Evolutionary conservation across 1,140 invertebrate genomes (phyloP).

Genomic region (Lucilia cuprina): DNA sequence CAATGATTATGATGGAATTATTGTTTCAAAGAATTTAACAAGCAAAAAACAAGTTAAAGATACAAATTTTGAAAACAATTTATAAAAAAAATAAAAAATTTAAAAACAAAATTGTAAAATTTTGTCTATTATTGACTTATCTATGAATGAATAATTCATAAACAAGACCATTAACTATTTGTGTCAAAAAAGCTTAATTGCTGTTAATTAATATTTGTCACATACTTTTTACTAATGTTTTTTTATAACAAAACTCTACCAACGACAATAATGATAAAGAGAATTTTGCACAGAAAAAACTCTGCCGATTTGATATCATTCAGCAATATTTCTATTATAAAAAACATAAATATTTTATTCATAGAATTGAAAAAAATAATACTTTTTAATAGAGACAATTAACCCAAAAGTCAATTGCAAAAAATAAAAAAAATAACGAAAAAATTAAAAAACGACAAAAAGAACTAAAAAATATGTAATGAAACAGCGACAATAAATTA

Average conservation of each 20-base stretch:
- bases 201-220: slow-evolving; percentile 31
- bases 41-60: too few species aligned
- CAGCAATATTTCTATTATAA: neutral
- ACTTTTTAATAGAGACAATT: slow-evolving; percentile 35
- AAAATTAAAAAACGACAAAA: neutral
- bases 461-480: neutral
- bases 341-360: slow-evolving; percentile 14
- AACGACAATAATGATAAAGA: neutral
- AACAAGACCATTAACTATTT: neutral
- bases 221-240: slow-evolving; percentile 9
- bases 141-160: slow-evolving; percentile 26
- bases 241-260: neutral
- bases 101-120: too few species aligned
- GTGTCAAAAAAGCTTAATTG: slow-evolving; percentile 21
- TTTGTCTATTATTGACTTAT: too few species aligned
- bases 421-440: neutral
- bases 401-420: slow-evolving; percentile 27
- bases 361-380: neutral
- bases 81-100: too few species aligned
- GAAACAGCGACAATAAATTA: too few species aligned
- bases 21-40: too few species aligned
- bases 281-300: neutral
- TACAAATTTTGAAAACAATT: too few species aligned
- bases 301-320: neutral
- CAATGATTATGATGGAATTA: too few species aligned